Base-by-base conservation (phyloP, 2,797 vertebrate species). In the Menidia menidia region DNA sequence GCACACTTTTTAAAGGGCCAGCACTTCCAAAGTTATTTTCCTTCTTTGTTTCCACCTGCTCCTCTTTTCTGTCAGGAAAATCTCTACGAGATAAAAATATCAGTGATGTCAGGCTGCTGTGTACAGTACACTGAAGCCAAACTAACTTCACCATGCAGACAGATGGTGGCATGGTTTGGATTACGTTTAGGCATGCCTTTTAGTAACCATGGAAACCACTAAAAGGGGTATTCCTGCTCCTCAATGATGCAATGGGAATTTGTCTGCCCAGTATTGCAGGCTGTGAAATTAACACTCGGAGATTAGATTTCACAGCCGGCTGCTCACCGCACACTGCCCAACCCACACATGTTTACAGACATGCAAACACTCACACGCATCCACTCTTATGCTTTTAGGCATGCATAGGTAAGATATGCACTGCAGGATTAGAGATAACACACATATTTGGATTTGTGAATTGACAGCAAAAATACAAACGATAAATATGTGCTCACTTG, bases 281-380 rank as follows among this genome's bases (percentile, higher is more conserved):
- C 68, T 85, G 79, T 80, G 79, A 90, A 88, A 88, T 86, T 70
- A 88, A 81, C 74, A 87, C 82, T 77, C 73, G 56, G 43, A 82
- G 80, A 90, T 87, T 87, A 82, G 68, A 85, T 88, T 91, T 92
- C 84, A 88, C 83, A 85, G 73, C 71, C 55, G 68, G 69, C 64
- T 79, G 60, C 82, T 72, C 64, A 70, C 64, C 58, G 69, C 64
- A 70, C 64, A 67, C 64, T 64, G 39, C 18, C 59, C 64, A 69
- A 73, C 50, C 15, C 35, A 54, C 59, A 73, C 74, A 78, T 57
- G 43, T 44, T 32, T 33, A 52, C 19, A 65, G 2, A 55, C 6
- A 75, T 45, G 69, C 35, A 56, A 2, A 73, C 42, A 71, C 64
- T 63, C 7, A 70, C 53, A 69, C 50, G 55, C 63, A 60, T 64